A percentile compares a stretch with the other conserved stretches of the same genome.
phyloP scores from a whole-genome alignment of 2,113 vertebrate genomes.

The Gallinago paraguaiae region DNA sequence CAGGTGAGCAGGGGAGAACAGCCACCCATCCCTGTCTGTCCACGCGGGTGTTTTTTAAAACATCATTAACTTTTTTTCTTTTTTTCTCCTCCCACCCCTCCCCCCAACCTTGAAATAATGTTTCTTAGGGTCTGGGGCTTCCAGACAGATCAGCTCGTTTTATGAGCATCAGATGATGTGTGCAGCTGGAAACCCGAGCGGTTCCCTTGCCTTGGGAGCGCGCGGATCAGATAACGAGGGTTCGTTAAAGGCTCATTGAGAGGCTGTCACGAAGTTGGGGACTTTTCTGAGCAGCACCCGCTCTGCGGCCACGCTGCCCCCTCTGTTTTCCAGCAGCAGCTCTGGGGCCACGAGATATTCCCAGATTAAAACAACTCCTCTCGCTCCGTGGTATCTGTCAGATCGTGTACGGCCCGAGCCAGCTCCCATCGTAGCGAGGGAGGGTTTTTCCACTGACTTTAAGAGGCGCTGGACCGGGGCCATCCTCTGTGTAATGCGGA shows the following conservation, averaged over 20 bases:
- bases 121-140: slow-evolving; percentile 42
- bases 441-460: slow-evolving; percentile 61
- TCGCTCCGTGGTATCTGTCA: background rate
- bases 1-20: background rate
- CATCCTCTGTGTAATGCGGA: slow-evolving; percentile 51
- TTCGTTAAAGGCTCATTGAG: background rate
- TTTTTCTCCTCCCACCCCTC: no score
- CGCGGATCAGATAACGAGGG: slow-evolving; percentile 18
- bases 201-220: background rate
- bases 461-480: slow-evolving; percentile 7
- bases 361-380: slow-evolving; percentile 8
- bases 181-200: background rate
- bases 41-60: background rate
- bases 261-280: background rate
- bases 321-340: background rate
- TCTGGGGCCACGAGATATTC: background rate
- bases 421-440: slow-evolving; percentile 20
- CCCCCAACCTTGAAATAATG: background rate
- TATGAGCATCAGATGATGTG: slow-evolving; percentile 52
- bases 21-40: background rate
- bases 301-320: background rate
- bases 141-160: slow-evolving; percentile 59
- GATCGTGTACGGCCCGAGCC: background rate
- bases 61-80: background rate
- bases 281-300: background rate